Evolutionary conservation across 2,113 vertebrate genomes (phyloP), one percentile per base, ranked within the genome.

Genomic region (Mustela nigripes): DNA sequence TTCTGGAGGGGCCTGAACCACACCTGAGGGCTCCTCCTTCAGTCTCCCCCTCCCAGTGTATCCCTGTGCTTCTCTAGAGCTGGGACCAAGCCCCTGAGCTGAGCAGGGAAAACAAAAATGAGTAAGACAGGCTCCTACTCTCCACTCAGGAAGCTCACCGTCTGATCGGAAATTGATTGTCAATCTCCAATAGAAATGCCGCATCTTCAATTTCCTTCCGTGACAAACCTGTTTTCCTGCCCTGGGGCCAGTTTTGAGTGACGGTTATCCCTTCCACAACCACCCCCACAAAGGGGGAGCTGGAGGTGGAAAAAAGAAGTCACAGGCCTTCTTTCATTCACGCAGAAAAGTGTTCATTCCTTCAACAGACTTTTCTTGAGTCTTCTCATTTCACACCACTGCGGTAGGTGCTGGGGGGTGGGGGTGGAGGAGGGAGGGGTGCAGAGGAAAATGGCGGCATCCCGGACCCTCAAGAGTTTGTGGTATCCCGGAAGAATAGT

Each of bases 141-240:
- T 67, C 45, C 33, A 6, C 19, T 42, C 48, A 22, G 79, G 88
- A 85, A 89, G 60, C 18, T 79, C 53, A n/a, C n/a, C 10, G 18
- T 65, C 74, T 33, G 62, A 53, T 53, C 81, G 65, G 96, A 95
- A 97, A 95, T 56, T 28, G 58, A 94, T 36, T 36, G 36, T 48
- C 84, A 91, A 76, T 91, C 83, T 88, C 85, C 50, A 11, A 14
- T 83, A 71, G 56, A 91, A 94, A 74, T 6, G 18, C 39, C 48
- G 45, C 76, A 78, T 85, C 96, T 97, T 85, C 36, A 12, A 16
- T 91, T 82, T 96, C 95, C 76, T 94, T 65, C 48, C 24, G 5
- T 7, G 48, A 94, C 84, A 97, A 94, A 76, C 63, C 48, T 16
- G 9, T 85, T 96, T 85, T 95, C 91, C 73, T 92, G 81, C 84